Conservation (phyloP, 2,113 vertebrate genomes). For the Xyliphius kryptos region DNA sequence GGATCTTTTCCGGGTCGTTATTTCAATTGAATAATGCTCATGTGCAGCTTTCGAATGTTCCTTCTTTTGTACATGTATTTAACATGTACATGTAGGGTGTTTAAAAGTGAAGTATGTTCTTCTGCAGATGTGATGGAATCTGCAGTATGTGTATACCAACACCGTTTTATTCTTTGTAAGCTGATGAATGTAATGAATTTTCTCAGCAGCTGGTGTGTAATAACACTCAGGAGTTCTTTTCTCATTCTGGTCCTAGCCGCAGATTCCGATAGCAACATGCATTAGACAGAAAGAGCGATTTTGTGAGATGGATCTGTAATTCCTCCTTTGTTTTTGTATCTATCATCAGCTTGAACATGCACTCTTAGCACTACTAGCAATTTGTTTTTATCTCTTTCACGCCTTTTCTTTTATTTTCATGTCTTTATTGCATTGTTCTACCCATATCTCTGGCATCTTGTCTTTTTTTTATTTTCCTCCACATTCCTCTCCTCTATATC, state of each 20-base stretch:
- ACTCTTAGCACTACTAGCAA: background rate
- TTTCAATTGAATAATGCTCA: no score
- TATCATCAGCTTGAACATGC: conserved; percentile 3
- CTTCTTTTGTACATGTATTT: no score
- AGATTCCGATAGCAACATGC: conserved; percentile 6
- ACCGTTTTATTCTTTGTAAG: conserved; percentile 10
- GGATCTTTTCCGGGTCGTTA: no score
- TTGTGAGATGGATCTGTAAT: background rate
- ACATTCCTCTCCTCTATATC: conserved; percentile 1
- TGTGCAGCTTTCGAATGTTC: no score
- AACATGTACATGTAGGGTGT: no score
- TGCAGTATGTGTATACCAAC: background rate
- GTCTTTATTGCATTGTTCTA: background rate
- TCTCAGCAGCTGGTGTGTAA: conserved; percentile 18
- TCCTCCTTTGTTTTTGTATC: background rate
- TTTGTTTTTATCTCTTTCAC: background rate
- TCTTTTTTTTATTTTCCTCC: background rate
- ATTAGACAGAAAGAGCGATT: conserved; percentile 7
- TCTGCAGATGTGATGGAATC: no score
- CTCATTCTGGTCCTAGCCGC: conserved; percentile 3
- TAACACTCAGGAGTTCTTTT: background rate
- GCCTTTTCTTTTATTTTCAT: background rate
- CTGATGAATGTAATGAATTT: no score
- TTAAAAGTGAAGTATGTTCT: no score
- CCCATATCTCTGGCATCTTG: background rate